These are phyloP conservation scores for Neomorphus geoffroyi DNA, from an alignment of 2,797 vertebrate genomes.

Conservation along the genomic window DNA sequence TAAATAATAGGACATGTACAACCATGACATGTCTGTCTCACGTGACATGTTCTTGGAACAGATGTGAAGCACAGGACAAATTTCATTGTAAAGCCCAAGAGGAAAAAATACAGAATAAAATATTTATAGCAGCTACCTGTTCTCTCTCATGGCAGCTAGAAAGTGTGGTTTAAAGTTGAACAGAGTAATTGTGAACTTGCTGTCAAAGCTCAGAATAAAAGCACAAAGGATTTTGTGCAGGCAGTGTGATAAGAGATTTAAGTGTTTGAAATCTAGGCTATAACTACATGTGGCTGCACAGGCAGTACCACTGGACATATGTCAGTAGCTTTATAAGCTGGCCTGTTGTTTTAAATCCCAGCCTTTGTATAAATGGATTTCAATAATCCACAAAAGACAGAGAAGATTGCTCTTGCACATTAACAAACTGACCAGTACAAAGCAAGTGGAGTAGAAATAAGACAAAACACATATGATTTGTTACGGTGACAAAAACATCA, in stretches of 20 bases:
- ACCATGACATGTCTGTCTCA: fast-evolving
- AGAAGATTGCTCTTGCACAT: background rate
- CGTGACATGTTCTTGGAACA: background rate
- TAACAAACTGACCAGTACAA: background rate
- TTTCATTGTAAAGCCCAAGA: background rate
- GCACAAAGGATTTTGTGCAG: background rate
- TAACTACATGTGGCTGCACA: background rate
- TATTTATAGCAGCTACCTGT: background rate
- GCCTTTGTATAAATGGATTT: conserved; percentile 62
- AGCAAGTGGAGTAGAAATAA: background rate
- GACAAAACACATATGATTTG: background rate
- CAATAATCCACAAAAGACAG: conserved; percentile 31
- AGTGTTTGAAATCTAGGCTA: background rate
- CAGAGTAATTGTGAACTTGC: background rate
- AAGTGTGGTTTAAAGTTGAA: background rate
- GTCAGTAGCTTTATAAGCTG: conserved; percentile 28
- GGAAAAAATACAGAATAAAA: background rate
- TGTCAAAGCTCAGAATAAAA: background rate
- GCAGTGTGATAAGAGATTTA: background rate
- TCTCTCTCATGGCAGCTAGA: background rate
- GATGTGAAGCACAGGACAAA: background rate
- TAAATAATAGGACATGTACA: background rate
- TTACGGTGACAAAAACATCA: background rate
- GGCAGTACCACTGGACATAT: background rate
- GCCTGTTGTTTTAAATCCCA: conserved; percentile 54